Conservation (phyloP, 2,797 vertebrate species). For the Rhynchonycteris naso region DNA sequence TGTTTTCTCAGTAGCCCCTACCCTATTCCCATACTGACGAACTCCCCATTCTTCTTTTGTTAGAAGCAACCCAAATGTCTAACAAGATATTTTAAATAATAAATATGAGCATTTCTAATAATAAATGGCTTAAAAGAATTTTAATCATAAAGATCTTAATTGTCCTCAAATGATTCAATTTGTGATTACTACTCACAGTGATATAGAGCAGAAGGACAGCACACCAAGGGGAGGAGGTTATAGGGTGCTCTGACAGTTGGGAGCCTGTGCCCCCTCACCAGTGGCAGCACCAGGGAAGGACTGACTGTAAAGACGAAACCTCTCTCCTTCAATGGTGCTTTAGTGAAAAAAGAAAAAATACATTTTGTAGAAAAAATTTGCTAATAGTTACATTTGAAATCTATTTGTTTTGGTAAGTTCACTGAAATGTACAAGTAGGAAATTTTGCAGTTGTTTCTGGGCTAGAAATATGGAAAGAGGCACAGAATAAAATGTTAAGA, state of each 20-base stretch:
- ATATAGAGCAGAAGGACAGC: not conserved
- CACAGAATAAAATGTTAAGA: not conserved
- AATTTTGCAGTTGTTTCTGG: not conserved
- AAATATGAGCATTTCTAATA: slow-evolving; percentile 1
- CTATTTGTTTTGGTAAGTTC: not conserved
- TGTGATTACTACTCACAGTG: not conserved
- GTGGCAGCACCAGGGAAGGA: not conserved
- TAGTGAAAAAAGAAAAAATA: not conserved
- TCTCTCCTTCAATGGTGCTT: not conserved
- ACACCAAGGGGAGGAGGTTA: no score
- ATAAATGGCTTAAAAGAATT: slow-evolving; percentile 1
- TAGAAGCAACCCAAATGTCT: not conserved
- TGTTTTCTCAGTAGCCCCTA: not conserved
- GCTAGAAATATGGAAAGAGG: not conserved
- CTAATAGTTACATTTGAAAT: not conserved
- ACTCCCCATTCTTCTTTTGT: not conserved
- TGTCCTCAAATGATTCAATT: not conserved
- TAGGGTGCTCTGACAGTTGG: not conserved
- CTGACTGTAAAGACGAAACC: not conserved
- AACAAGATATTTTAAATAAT: slow-evolving; percentile 8
- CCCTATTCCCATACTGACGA: not conserved
- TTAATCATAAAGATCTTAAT: not conserved
- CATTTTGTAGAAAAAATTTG: not conserved
- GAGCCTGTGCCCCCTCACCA: not conserved
- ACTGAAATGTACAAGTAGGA: not conserved